Evolutionary conservation across 2,113 vertebrate genomes (phyloP).

Genomic region (Grammomys surdaster): DNA sequence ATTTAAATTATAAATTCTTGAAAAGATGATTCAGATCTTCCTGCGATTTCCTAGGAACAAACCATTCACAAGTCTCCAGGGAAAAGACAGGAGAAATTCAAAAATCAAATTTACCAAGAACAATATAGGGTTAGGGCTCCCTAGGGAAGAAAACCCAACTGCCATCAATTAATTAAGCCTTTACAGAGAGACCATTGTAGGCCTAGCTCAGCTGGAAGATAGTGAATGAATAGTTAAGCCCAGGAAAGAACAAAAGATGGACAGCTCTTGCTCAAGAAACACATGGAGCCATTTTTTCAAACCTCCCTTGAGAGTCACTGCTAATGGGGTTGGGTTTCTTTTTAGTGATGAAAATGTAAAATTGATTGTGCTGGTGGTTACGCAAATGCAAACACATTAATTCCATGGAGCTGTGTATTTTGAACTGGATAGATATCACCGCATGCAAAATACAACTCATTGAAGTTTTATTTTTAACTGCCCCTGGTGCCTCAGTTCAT

Average conservation of each 20-base stretch:
- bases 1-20: conserved; percentile 50
- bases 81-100: conserved; percentile 55
- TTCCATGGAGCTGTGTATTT: not conserved
- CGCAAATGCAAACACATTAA: not conserved
- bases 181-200: not conserved
- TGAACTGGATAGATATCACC: not conserved
- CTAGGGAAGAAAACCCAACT: conserved; percentile 35
- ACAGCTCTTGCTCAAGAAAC: conserved; percentile 20
- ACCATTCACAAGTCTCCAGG: conserved; percentile 45
- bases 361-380: conserved; percentile 3
- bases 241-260: conserved; percentile 27
- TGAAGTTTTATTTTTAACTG: not conserved
- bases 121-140: conserved; percentile 26
- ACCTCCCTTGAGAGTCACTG: not conserved
- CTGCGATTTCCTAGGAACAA: conserved; percentile 45
- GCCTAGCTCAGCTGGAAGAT: conserved; percentile 28
- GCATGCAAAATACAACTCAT: not conserved
- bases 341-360: conserved; percentile 36
- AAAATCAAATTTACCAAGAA: conserved; percentile 59
- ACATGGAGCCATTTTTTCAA: not conserved
- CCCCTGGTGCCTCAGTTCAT: not conserved
- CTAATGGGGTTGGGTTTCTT: conserved; percentile 7
- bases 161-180: conserved; percentile 57
- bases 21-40: conserved; percentile 51
- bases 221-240: not conserved